These are phyloP conservation scores for Eupithecia exiguata DNA, from an alignment of 2,888 invertebrate species.

Conservation along the genomic window DNA sequence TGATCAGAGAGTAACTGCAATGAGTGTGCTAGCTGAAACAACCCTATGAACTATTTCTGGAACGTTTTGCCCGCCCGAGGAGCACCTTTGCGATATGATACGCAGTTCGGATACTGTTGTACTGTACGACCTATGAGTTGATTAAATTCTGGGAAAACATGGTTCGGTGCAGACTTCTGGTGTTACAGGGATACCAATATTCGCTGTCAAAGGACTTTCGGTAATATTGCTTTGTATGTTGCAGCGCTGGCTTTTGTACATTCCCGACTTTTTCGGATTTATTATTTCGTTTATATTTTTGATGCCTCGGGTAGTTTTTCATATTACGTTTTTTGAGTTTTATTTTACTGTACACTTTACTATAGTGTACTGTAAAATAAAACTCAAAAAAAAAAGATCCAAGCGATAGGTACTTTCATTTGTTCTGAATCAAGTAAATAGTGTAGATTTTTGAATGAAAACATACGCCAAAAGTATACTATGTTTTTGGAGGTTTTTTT, in stretches of 20 bases:
- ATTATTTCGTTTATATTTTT: background rate
- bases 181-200: constrained; percentile 10
- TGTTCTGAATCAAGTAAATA: no score
- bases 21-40: constrained; percentile 20
- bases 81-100: constrained; percentile 35
- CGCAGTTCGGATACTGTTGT: constrained; percentile 30
- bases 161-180: background rate
- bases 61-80: constrained; percentile 20
- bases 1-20: background rate
- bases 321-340: background rate
- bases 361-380: no score
- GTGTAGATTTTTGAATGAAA: no score
- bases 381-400: no score
- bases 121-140: constrained; percentile 19
- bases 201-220: constrained; percentile 8
- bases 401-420: no score
- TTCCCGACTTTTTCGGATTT: background rate
- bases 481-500: no score
- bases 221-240: constrained; percentile 7
- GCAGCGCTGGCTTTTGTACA: background rate
- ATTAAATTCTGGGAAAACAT: constrained; percentile 29
- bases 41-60: background rate
- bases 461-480: no score
- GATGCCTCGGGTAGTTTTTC: background rate
- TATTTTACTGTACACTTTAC: no score